A percentile compares a stretch with the other conserved stretches of the same genome.
phyloP scores from a whole-genome alignment of 2,888 invertebrate genomes.

The Neoascia interrupta region DNA sequence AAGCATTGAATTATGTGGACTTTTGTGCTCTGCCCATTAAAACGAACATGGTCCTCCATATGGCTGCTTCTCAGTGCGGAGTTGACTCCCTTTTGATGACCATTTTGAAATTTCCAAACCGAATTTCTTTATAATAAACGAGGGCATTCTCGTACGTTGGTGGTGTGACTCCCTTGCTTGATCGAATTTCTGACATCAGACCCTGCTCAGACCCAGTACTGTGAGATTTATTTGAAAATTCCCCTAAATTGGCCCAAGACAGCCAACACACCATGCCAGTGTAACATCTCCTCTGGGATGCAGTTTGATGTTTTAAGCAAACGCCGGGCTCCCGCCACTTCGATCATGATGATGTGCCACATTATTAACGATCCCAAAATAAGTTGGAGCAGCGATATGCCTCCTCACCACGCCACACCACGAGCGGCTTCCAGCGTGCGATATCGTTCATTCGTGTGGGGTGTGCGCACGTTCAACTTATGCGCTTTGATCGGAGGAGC shows the following conservation, averaged over 20 bases:
- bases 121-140: not conserved
- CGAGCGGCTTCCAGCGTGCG: no score
- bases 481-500: conserved; percentile 47
- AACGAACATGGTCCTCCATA: conserved; percentile 37
- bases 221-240: conserved; percentile 58
- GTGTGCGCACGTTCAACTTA: no score
- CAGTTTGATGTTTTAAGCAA: conserved; percentile 59
- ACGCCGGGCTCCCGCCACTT: conserved; percentile 50
- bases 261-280: no score
- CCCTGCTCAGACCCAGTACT: conserved; percentile 21
- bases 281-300: no score
- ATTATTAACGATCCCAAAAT: conserved; percentile 66
- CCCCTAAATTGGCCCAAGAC: conserved; percentile 19
- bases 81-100: conserved; percentile 49
- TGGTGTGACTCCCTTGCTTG: no score
- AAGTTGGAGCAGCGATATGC: conserved; percentile 25
- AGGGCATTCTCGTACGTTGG: conserved; percentile 15
- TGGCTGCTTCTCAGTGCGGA: conserved; percentile 9
- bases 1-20: conserved; percentile 60
- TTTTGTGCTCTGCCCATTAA: conserved; percentile 27
- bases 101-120: conserved; percentile 41
- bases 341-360: conserved; percentile 64
- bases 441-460: conserved; percentile 16
- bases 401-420: conserved; percentile 5
- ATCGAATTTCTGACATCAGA: conserved; percentile 41